Conservation (phyloP, 2,113 vertebrate species). For the Brachyhypopomus gauderio region DNA sequence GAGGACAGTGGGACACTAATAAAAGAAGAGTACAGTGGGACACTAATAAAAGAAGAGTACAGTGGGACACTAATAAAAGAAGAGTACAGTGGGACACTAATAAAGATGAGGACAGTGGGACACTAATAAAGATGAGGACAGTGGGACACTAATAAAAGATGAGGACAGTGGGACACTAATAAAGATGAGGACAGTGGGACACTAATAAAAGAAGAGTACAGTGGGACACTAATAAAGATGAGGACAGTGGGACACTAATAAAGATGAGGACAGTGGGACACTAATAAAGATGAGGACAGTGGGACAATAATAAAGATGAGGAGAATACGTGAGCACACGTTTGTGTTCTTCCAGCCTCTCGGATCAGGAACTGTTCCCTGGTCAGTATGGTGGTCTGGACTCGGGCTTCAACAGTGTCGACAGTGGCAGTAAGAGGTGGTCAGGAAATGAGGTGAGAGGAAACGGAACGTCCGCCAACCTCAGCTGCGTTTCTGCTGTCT, state of each 20-base stretch:
- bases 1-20: too few relatives aligned
- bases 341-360: constrained; percentile 74
- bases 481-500: background rate
- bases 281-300: background rate
- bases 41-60: background rate
- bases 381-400: constrained; percentile 83
- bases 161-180: too few relatives aligned
- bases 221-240: too few relatives aligned
- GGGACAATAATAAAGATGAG: background rate
- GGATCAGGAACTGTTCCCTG: constrained; percentile 81
- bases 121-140: too few relatives aligned
- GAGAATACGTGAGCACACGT: background rate
- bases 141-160: too few relatives aligned
- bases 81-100: background rate
- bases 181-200: too few relatives aligned
- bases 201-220: background rate
- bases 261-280: too few relatives aligned
- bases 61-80: too few relatives aligned
- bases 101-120: too few relatives aligned
- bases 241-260: too few relatives aligned
- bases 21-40: background rate
- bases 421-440: constrained; percentile 92
- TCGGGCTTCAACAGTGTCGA: constrained; percentile 92
- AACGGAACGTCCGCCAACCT: background rate
- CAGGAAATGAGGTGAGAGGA: constrained; percentile 84